Conservation (phyloP, 2,797 vertebrate species). For the Tokudaia tokunoshimensis region DNA sequence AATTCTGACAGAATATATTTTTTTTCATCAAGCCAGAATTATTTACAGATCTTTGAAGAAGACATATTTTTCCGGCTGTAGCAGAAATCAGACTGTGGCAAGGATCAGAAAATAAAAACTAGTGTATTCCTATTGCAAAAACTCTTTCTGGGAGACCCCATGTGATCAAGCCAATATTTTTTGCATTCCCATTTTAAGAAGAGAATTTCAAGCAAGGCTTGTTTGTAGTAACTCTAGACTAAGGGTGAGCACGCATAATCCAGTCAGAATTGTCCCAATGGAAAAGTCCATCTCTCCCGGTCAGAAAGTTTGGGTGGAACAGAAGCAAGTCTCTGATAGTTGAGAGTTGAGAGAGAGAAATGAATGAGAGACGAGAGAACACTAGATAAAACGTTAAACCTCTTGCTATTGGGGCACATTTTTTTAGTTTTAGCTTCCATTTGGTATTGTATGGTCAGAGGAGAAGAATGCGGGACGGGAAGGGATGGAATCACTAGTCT, state of each 20-base stretch:
- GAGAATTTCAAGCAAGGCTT: not conserved
- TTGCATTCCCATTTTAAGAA: constrained; percentile 2
- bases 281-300: not conserved
- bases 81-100: constrained; percentile 1
- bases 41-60: constrained; percentile 39
- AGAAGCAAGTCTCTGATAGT: not conserved
- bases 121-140: constrained; percentile 22
- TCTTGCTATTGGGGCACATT: not conserved
- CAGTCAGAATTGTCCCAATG: not conserved
- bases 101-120: constrained; percentile 45
- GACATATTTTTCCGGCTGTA: constrained; percentile 35
- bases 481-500: not conserved
- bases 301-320: not conserved
- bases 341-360: not conserved
- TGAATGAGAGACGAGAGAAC: not conserved
- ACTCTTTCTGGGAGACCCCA: constrained; percentile 9
- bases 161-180: constrained; percentile 44
- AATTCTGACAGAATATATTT: constrained; percentile 25
- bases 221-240: constrained; percentile 44
- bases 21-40: constrained; percentile 58
- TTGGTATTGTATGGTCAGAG: not conserved
- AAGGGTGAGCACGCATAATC: not conserved
- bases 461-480: not conserved
- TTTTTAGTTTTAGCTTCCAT: constrained; percentile 16
- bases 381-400: not conserved